Percentiles rank a stretch among this genome's conserved stretches.
These are phyloP conservation scores for Caenorhabditis uteleia DNA, from an alignment of 2,888 invertebrate genomes.

Conservation along the genomic window DNA sequence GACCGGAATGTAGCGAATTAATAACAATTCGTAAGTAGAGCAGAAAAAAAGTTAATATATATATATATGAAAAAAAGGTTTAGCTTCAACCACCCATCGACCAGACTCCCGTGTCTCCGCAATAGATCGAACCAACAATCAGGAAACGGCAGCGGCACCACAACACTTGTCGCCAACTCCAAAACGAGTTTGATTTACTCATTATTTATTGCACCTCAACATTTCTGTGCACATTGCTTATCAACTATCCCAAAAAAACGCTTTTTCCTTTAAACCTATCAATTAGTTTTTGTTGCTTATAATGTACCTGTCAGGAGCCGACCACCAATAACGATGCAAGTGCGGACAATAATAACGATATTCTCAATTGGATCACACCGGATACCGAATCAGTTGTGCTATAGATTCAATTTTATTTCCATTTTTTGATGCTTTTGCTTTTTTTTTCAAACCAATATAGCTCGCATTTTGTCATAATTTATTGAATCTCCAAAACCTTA, in stretches of 20 bases:
- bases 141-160: constrained; percentile 6
- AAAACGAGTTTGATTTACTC: constrained; percentile 35
- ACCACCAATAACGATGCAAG: constrained; percentile 1
- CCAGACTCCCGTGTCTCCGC: constrained; percentile 28
- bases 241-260: constrained; percentile 6
- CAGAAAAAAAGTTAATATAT: not conserved
- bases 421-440: too few relatives aligned
- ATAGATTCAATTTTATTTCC: constrained; percentile 14
- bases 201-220: constrained; percentile 7
- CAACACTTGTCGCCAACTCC: not conserved
- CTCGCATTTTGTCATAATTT: too few relatives aligned
- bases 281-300: constrained; percentile 1
- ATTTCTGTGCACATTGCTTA: constrained; percentile 2
- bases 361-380: constrained; percentile 37
- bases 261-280: constrained; percentile 3
- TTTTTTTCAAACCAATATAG: too few relatives aligned
- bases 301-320: constrained; percentile 6
- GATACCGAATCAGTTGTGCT: constrained; percentile 39
- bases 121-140: constrained; percentile 5
- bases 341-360: constrained; percentile 13
- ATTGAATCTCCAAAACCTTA: too few relatives aligned
- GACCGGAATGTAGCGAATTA: constrained; percentile 37
- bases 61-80: too few relatives aligned
- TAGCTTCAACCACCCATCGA: constrained; percentile 17
- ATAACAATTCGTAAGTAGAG: constrained; percentile 34